Conservation (phyloP, 2,113 vertebrate species). For the human (Homo sapiens) region DNA sequence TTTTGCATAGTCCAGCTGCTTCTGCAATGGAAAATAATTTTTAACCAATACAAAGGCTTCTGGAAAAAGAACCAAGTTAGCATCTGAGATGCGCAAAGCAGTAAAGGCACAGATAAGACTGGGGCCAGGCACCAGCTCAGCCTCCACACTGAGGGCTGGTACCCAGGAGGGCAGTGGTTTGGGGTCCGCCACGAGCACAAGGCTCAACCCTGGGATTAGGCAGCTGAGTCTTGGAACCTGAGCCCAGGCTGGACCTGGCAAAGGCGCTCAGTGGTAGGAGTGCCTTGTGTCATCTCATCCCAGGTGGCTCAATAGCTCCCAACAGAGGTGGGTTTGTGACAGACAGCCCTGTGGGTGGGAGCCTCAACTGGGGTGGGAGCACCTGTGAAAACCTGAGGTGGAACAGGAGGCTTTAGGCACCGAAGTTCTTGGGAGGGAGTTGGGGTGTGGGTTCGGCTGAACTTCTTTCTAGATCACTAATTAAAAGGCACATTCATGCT, state of each 20-base stretch:
- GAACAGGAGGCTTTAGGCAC: constrained; percentile 28
- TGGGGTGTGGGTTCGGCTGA: background rate
- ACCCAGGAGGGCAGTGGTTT: background rate
- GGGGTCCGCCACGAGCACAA: background rate
- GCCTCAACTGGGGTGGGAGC: constrained; percentile 17
- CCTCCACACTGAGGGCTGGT: background rate
- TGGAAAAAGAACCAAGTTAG: constrained; percentile 19
- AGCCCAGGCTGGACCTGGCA: background rate
- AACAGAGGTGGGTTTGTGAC: background rate
- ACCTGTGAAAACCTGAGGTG: constrained; percentile 55
- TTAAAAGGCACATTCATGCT: constrained; percentile 70
- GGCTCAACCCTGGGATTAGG: background rate
- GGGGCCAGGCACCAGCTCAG: background rate
- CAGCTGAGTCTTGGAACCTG: background rate
- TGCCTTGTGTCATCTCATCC: background rate
- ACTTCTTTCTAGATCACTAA: constrained; percentile 45
- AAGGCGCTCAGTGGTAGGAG: background rate
- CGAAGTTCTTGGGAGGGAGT: background rate
- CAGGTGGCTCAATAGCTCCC: background rate
- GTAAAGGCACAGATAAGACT: constrained; percentile 35
- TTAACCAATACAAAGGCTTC: constrained; percentile 45
- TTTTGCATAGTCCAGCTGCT: constrained; percentile 41
- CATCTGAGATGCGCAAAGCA: background rate
- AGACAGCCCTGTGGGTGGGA: background rate
- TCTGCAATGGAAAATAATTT: constrained; percentile 43